These are phyloP conservation scores for Bursaphelenchus okinawaensis DNA, from an alignment of 2,888 invertebrate species.

Conservation along the genomic window DNA sequence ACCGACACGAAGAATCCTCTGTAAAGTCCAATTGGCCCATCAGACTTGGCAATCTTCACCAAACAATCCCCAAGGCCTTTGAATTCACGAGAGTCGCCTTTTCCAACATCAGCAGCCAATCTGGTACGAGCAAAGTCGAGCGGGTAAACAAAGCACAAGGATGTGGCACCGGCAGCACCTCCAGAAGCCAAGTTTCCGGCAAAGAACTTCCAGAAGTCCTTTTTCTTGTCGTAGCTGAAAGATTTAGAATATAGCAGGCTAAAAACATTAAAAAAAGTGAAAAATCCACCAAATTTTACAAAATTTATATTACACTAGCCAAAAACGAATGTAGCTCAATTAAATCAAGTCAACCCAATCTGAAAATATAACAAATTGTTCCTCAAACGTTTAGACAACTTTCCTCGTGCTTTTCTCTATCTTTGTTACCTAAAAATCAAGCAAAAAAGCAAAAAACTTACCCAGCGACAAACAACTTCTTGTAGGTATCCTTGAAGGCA, in stretches of 20 bases:
- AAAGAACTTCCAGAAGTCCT: slow-evolving; percentile 72
- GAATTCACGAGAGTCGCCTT: slow-evolving; percentile 77
- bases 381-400: background rate
- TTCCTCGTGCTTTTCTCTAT: background rate
- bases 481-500: slow-evolving; percentile 71
- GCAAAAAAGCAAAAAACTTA: background rate
- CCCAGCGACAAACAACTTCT: slow-evolving; percentile 42
- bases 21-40: slow-evolving; percentile 80
- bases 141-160: slow-evolving; percentile 87
- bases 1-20: slow-evolving; percentile 59
- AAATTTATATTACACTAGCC: background rate
- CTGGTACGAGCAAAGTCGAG: slow-evolving; percentile 90
- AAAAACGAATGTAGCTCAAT: background rate
- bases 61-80: slow-evolving; percentile 81
- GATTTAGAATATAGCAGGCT: background rate
- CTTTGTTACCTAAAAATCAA: background rate
- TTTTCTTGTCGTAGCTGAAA: slow-evolving; percentile 70
- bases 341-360: background rate
- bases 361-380: background rate
- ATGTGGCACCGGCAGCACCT: slow-evolving; percentile 87
- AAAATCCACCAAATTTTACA: background rate
- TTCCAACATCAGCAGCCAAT: slow-evolving; percentile 79
- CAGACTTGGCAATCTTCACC: slow-evolving; percentile 71
- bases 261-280: background rate
- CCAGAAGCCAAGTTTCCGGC: slow-evolving; percentile 76